Percentiles rank a stretch among this genome's conserved stretches.
These are phyloP conservation scores for Pilophorus perplexus DNA, from an alignment of 2,888 invertebrate genomes.

Conservation along the genomic window DNA sequence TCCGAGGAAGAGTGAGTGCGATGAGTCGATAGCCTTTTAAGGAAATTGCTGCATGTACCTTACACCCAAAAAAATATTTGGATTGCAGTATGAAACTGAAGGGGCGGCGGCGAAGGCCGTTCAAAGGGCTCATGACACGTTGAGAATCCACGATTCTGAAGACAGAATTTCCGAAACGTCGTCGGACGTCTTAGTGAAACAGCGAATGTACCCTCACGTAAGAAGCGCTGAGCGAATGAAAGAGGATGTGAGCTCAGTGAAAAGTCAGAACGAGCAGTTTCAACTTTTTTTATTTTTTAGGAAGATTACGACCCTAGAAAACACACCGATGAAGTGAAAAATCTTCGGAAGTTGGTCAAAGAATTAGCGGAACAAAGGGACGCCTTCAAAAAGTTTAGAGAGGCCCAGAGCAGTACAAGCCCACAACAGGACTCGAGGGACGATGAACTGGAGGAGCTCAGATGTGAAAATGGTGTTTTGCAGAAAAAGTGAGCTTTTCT, in stretches of 20 bases:
- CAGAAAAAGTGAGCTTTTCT: slow-evolving; percentile 28
- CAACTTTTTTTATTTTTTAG: too few species aligned
- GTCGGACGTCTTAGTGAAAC: slow-evolving; percentile 16
- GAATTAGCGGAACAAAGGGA: slow-evolving; percentile 40
- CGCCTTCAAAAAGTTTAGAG: slow-evolving; percentile 27
- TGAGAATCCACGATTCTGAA: slow-evolving; percentile 9
- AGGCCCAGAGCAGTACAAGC: background rate
- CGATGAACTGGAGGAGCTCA: slow-evolving; percentile 27
- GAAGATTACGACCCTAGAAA: slow-evolving; percentile 18
- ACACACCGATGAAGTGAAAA: slow-evolving; percentile 41
- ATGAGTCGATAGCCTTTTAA: too few species aligned
- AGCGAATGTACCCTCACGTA: slow-evolving; percentile 11
- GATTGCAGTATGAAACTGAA: background rate
- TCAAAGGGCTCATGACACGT: background rate
- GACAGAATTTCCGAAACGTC: slow-evolving; percentile 2
- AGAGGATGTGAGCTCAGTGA: too few species aligned
- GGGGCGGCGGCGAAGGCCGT: slow-evolving; percentile 14
- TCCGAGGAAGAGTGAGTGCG: too few species aligned
- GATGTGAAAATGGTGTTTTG: slow-evolving; percentile 28
- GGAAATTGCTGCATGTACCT: too few species aligned
- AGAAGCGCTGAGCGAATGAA: too few species aligned
- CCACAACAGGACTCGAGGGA: slow-evolving; percentile 12
- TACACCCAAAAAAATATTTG: too few species aligned
- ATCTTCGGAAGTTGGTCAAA: slow-evolving; percentile 38
- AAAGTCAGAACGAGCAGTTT: too few species aligned